These are phyloP conservation scores for Thaumatotibia leucotreta DNA, from an alignment of 1,140 invertebrate genomes.

Conservation along the genomic window DNA sequence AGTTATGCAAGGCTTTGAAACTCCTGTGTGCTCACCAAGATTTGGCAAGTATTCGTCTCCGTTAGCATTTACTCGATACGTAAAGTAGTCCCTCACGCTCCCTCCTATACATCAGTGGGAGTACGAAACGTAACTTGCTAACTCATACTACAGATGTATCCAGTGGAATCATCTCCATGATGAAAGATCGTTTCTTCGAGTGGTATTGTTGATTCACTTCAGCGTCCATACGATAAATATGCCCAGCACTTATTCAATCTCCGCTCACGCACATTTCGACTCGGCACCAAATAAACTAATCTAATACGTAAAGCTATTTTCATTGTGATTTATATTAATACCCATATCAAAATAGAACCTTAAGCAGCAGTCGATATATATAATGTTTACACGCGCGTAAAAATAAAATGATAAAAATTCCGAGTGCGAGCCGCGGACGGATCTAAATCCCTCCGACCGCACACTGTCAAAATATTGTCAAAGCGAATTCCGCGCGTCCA, in stretches of 20 bases:
- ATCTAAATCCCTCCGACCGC: slow-evolving; percentile 62
- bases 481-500: slow-evolving; percentile 70
- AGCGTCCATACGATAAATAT: not conserved
- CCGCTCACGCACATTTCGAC: not conserved
- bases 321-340: slow-evolving; percentile 22
- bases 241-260: not conserved
- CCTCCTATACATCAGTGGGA: no score
- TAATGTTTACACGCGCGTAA: slow-evolving; percentile 26
- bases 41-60: no score
- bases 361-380: slow-evolving; percentile 40
- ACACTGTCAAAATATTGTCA: slow-evolving; percentile 75
- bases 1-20: no score
- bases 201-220: not conserved
- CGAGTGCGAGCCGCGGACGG: slow-evolving; percentile 29
- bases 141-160: no score
- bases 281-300: slow-evolving; percentile 15
- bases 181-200: not conserved
- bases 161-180: no score
- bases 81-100: no score
- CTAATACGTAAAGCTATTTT: slow-evolving; percentile 3
- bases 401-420: slow-evolving; percentile 51
- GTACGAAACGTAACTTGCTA: no score
- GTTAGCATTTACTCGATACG: no score
- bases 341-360: slow-evolving; percentile 49
- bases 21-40: no score